These are phyloP conservation scores for Diplazon laetatorius DNA, from an alignment of 2,888 invertebrate species.

Conservation along the genomic window DNA sequence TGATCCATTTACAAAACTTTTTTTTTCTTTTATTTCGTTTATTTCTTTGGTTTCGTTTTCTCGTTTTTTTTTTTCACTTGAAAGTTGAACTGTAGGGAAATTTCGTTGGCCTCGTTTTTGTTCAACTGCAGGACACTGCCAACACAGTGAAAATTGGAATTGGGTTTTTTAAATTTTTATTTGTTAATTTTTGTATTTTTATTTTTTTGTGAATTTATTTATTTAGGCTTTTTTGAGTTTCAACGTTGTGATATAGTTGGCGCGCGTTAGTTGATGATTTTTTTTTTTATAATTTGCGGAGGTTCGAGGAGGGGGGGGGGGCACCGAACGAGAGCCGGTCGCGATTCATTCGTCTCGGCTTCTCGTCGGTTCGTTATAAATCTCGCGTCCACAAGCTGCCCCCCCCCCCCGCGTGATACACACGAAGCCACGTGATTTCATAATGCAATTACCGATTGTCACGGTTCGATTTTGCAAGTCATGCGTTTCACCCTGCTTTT, in stretches of 20 bases:
- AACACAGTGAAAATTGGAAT: too few species aligned
- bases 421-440: constrained; percentile 54
- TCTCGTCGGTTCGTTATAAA: constrained; percentile 62
- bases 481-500: constrained; percentile 47
- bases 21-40: too few species aligned
- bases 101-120: too few species aligned
- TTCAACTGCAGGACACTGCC: too few species aligned
- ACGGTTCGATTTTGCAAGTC: constrained; percentile 55
- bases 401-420: constrained; percentile 49
- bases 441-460: constrained; percentile 64
- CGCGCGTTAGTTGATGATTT: constrained; percentile 22
- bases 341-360: constrained; percentile 60
- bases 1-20: constrained; percentile 9
- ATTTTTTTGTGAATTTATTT: too few species aligned
- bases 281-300: constrained; percentile 51
- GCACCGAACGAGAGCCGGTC: constrained; percentile 47
- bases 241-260: constrained; percentile 23
- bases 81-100: too few species aligned
- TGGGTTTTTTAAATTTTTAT: too few species aligned
- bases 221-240: too few species aligned
- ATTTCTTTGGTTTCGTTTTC: too few species aligned
- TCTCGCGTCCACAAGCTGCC: constrained; percentile 48
- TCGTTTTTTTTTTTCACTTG: too few species aligned
- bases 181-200: too few species aligned
- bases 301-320: constrained; percentile 29